Percentiles rank a stretch among this genome's conserved stretches.
phyloP scores from a whole-genome alignment of 2,888 invertebrate genomes.

The Latrodectus elegans region DNA sequence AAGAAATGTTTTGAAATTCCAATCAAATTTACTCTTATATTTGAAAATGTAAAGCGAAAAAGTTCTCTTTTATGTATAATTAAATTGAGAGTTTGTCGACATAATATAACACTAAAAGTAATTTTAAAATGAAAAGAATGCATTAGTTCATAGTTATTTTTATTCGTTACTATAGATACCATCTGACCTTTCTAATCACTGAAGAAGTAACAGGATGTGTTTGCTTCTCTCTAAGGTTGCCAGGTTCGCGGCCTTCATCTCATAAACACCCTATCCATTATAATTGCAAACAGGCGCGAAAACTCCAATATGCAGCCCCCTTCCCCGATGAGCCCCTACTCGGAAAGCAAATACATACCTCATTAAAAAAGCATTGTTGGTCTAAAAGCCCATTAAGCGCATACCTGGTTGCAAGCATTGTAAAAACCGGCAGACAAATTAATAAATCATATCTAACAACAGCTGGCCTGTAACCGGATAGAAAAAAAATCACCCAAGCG shows the following conservation, averaged over 20 bases:
- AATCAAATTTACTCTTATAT: too few relatives aligned
- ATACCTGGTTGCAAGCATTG: constrained; percentile 12
- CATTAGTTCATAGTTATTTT: too few relatives aligned
- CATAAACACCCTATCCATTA: constrained; percentile 25
- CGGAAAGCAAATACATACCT: constrained; percentile 33
- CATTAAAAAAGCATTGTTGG: constrained; percentile 41
- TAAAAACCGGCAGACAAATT: constrained; percentile 39
- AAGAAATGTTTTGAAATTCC: too few relatives aligned
- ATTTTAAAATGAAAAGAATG: too few relatives aligned
- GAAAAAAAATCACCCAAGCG: constrained; percentile 6
- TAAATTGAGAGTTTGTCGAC: too few relatives aligned
- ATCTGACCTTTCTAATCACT: too few relatives aligned
- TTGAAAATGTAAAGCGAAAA: too few relatives aligned
- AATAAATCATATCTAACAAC: constrained; percentile 49
- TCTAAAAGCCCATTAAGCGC: constrained; percentile 43
- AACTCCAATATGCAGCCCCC: not conserved
- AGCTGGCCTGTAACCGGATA: constrained; percentile 22
- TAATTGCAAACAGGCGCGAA: constrained; percentile 37
- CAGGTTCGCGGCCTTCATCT: not conserved
- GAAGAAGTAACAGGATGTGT: constrained; percentile 20
- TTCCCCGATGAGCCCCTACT: not conserved
- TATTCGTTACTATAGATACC: too few relatives aligned
- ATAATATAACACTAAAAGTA: too few relatives aligned
- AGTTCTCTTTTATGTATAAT: too few relatives aligned
- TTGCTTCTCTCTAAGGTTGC: constrained; percentile 7